Evolutionary conservation across 2,113 vertebrate species (phyloP), one percentile per base, ranked within the genome.

Genomic region (Potamarius usumacintae): DNA sequence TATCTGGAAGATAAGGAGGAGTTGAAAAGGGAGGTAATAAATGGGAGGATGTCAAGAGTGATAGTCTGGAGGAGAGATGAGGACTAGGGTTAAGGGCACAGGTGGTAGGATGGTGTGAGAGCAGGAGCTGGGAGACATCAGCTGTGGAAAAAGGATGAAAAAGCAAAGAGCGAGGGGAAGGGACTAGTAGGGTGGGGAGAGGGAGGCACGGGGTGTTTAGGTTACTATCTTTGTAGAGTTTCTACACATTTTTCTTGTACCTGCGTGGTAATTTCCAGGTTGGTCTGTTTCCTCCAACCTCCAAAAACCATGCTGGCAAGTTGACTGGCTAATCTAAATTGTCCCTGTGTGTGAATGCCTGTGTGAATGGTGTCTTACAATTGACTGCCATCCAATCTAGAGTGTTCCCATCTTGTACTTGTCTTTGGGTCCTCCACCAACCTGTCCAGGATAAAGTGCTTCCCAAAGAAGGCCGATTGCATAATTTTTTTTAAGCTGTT

Each of bases 391-490:
- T 76, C 4, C 7, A 0, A 74, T 20, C 0, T 18, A 42, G 30
- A 4, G 17, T 48, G 15, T 20, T 74, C 8, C 2, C 6, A 27
- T 69, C 0, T 69, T 27, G n/a, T 6, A 15, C 65, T 17, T 1
- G 1, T 1, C 9, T 25, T 22, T 0, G 1, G 1, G 11, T 25
- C 1, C 3, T 5, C 2, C 10, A 5, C 0, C 0, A 22, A 5
- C 7, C 9, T 50, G 4, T n/a, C 1, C 74, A n/a, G 11, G 1
- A 15, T 27, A n/a, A 2, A 7, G 7, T 78, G 52, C 2, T 57
- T 3, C 8, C 1, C 27, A 1, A 55, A 12, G 25, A 15, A 2
- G 1, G 9, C 1, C 42, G 2, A 55, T 50, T 14, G 1, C 1
- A 27, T 55, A 2, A 7, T 11, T 15, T 55, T 55, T 14, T 79